These are phyloP conservation scores for Monopterus albus DNA, from an alignment of 2,113 vertebrate genomes.

Conservation along the genomic window DNA sequence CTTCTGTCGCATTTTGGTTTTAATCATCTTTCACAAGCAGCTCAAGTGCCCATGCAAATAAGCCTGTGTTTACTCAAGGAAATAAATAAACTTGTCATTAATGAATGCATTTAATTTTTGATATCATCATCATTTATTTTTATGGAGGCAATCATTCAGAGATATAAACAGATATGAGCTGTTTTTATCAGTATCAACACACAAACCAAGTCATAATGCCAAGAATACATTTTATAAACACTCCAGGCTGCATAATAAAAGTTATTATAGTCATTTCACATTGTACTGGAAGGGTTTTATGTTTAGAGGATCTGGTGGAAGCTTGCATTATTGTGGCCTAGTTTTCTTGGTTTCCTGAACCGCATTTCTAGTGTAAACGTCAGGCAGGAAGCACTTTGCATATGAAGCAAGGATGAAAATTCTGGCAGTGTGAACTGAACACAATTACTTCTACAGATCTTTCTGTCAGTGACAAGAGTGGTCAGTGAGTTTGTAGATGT, in stretches of 20 bases:
- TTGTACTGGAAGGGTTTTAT: not conserved
- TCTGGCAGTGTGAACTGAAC: constrained; percentile 75
- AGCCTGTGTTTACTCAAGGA: constrained; percentile 56
- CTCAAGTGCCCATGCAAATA: constrained; percentile 55
- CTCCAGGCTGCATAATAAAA: not conserved
- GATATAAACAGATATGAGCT: constrained; percentile 14
- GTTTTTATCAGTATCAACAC: not conserved
- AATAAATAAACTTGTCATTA: constrained; percentile 61
- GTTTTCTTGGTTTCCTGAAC: not conserved
- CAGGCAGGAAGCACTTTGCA: constrained; percentile 71
- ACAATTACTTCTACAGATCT: constrained; percentile 54
- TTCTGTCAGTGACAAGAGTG: constrained; percentile 12
- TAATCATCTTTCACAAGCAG: constrained; percentile 39
- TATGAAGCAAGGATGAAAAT: constrained; percentile 78
- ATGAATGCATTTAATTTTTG: constrained; percentile 49
- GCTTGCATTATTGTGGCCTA: not conserved
- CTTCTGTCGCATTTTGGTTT: constrained; percentile 21
- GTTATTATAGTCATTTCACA: constrained; percentile 7
- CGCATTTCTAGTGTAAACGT: constrained; percentile 26
- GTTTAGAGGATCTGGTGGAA: not conserved
- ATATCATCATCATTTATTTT: constrained; percentile 37
- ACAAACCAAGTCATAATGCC: not conserved
- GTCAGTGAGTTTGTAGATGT: constrained; percentile 30
- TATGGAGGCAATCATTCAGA: constrained; percentile 23
- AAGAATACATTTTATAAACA: not conserved